Evolutionary conservation across 2,113 vertebrate species (phyloP), one percentile per base, ranked within the genome.

Genomic region (Taurulus bubalis): DNA sequence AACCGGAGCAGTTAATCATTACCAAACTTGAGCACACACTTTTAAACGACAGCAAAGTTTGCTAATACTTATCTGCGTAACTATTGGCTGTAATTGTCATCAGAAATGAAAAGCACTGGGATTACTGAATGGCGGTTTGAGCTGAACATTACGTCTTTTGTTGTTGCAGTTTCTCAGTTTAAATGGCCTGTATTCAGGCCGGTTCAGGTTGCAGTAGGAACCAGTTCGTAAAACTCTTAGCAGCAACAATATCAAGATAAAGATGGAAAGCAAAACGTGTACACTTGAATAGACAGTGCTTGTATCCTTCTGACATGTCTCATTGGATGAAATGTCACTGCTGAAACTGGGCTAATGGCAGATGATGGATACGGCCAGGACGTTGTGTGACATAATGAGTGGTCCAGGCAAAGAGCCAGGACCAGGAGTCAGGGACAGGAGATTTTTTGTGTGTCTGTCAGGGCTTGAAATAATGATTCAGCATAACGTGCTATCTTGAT

Each of bases 321-420:
- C 40, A 51, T 34, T 58, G 77, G 60, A 60, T 1, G 9, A 79
- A 87, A 71, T 80, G 75, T 71, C 60, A 53, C 55, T 1, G 67
- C 63, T 75, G 45, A 74, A 87, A 69, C 40, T 68, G 59, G 70
- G 75, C 66, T 79, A 71, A 85, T 68, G 66, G 78, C 75, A 80
- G 80, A 73, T 87, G 80, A 86, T 69, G 34, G 24, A 60, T 59
- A 22, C 4, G 11, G 47, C 30, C 49, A 74, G 56, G 75, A 63
- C 60, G 74, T 79, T 71, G 67, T 84, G 66, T 88, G 81, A 78
- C 49, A 70, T 82, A 85, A 83, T 72, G 69, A 67, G 36, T 16
- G 34, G 34, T 45, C 66, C 20, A 47, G 87, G 83, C 78, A 26
- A 58, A 70, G 18, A 0, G 82, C 83, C 85, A 81, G 53, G 34